Evolutionary conservation across 2,797 vertebrate genomes (phyloP).

Genomic region (Gadopsis bispinosus): DNA sequence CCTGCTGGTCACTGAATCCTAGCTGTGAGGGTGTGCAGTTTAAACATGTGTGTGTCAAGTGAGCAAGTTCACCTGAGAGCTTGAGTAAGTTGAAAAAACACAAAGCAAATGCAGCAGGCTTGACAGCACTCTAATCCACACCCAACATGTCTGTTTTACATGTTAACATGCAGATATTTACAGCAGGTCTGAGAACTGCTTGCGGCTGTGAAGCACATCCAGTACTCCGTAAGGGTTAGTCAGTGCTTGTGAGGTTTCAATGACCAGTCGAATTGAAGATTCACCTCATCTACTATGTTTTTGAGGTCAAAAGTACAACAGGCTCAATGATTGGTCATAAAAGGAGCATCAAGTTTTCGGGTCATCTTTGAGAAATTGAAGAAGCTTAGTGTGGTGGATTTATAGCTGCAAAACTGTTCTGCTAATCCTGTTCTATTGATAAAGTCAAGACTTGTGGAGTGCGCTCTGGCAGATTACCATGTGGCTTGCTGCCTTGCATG

Average conservation of each 20-base stretch:
- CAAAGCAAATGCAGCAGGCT: conserved; percentile 29
- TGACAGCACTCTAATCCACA: conserved; percentile 19
- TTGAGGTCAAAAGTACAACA: conserved; percentile 2
- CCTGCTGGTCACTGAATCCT: not conserved
- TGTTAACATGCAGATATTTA: conserved; percentile 13
- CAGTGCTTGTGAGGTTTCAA: not conserved
- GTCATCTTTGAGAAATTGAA: no score
- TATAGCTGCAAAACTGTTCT: no score
- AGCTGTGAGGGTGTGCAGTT: not conserved
- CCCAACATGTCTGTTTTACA: not conserved
- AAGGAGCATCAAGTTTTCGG: not conserved
- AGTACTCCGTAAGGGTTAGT: conserved; percentile 15
- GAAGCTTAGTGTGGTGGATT: no score
- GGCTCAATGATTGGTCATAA: conserved; percentile 8
- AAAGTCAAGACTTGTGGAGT: no score
- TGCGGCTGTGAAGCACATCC: not conserved
- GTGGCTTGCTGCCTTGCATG: no score
- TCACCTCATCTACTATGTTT: not conserved
- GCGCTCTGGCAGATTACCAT: no score
- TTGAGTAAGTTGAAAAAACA: not conserved
- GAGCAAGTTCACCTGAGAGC: not conserved
- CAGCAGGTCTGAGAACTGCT: not conserved
- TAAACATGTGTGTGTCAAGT: not conserved
- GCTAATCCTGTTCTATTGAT: no score
- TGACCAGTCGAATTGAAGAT: not conserved